Conservation (phyloP, 2,888 invertebrate genomes). For the Kuschelorhynchus macadamiae region DNA sequence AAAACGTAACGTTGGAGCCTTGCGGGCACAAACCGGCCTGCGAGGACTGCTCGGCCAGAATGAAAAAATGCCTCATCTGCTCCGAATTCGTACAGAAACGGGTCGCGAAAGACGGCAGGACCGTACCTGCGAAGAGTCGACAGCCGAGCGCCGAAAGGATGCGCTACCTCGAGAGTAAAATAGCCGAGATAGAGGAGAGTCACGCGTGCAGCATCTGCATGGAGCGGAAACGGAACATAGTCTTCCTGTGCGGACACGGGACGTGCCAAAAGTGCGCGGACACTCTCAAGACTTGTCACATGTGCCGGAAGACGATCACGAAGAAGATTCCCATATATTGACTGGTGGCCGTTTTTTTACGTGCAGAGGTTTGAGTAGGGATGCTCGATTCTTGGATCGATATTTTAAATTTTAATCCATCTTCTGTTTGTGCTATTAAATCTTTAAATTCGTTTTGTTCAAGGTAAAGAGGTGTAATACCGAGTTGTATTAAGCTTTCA, state of each 20-base stretch:
- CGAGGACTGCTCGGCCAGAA: conserved; percentile 80
- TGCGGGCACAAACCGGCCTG: conserved; percentile 83
- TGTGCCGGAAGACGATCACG: conserved; percentile 85
- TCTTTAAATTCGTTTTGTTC: too few species aligned
- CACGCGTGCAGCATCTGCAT: conserved; percentile 90
- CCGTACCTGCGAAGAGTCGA: conserved; percentile 70
- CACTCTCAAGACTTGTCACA: conserved; percentile 87
- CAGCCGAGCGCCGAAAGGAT: conserved; percentile 78
- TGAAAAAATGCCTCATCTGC: conserved; percentile 84
- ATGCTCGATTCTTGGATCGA: too few species aligned
- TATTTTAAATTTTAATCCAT: too few species aligned
- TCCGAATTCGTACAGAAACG: conserved; percentile 74
- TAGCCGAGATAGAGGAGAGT: conserved; percentile 89
- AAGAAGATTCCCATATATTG: conserved; percentile 76
- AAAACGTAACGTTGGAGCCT: conserved; percentile 78
- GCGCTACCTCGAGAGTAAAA: conserved; percentile 81
- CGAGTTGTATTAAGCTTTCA: too few species aligned
- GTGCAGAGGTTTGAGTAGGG: too few species aligned
- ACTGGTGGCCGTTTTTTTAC: too few species aligned
- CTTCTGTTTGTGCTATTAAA: too few species aligned
- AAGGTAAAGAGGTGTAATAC: too few species aligned
- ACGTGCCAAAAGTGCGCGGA: conserved; percentile 87
- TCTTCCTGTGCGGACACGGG: conserved; percentile 90
- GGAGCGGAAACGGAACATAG: conserved; percentile 86
- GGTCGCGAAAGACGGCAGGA: conserved; percentile 70